These are phyloP conservation scores for Piezodorus guildinii DNA, from an alignment of 1,140 invertebrate species.

Conservation along the genomic window DNA sequence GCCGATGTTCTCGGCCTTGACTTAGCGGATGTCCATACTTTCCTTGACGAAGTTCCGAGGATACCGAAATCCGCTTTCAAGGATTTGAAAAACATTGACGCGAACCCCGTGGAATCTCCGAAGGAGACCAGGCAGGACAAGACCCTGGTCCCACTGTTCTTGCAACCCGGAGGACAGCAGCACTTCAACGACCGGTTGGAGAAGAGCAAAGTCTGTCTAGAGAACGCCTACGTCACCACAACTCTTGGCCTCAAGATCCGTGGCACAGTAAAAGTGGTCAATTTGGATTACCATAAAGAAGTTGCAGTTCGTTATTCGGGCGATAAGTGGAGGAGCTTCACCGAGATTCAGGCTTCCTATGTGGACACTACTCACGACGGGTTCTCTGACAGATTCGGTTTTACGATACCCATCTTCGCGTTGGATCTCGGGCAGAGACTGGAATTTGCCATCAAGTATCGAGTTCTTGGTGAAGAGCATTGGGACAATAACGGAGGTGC, in stretches of 20 bases:
- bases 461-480: slow-evolving; percentile 67
- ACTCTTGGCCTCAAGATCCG: slow-evolving; percentile 60
- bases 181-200: slow-evolving; percentile 69
- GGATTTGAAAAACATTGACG: slow-evolving; percentile 45
- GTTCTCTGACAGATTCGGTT: slow-evolving; percentile 79
- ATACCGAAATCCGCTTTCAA: slow-evolving; percentile 75
- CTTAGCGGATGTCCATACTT: slow-evolving; percentile 79
- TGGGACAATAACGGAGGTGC: slow-evolving; percentile 81
- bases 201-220: slow-evolving; percentile 62
- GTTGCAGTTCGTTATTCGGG: slow-evolving; percentile 77
- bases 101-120: neutral
- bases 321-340: slow-evolving; percentile 73
- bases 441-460: slow-evolving; percentile 72
- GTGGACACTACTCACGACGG: slow-evolving; percentile 82
- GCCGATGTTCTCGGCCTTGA: slow-evolving; percentile 88
- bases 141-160: slow-evolving; percentile 59
- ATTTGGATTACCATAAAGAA: slow-evolving; percentile 82
- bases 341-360: slow-evolving; percentile 71
- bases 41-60: slow-evolving; percentile 77
- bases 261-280: slow-evolving; percentile 76
- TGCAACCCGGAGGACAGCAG: slow-evolving; percentile 59
- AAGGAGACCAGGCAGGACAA: slow-evolving; percentile 29
- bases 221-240: slow-evolving; percentile 67
- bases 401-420: slow-evolving; percentile 54
- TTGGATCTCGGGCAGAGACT: slow-evolving; percentile 59